Conservation (phyloP, 2,888 invertebrate species). For the Suillia variegata region DNA sequence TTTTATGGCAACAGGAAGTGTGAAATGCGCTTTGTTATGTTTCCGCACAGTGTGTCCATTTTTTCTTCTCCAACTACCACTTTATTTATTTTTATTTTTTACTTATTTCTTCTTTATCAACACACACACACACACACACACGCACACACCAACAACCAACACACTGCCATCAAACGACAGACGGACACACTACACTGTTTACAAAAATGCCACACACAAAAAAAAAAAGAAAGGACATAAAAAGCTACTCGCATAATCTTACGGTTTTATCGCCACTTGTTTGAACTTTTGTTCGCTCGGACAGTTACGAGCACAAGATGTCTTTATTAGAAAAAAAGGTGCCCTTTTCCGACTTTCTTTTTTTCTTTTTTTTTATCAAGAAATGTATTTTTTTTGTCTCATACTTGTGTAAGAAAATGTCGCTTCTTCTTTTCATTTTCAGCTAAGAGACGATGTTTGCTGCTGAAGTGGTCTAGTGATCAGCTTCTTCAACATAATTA, state of each 20-base stretch:
- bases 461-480: constrained; percentile 41
- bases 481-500: constrained; percentile 47
- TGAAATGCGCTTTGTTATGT: constrained; percentile 28
- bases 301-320: constrained; percentile 43
- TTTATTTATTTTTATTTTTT: constrained; percentile 19
- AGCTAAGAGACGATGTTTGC: too few relatives aligned
- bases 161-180: constrained; percentile 27
- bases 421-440: constrained; percentile 37
- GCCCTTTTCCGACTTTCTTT: background rate
- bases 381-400: background rate
- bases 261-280: constrained; percentile 52
- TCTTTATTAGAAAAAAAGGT: constrained; percentile 50
- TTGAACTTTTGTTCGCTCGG: constrained; percentile 38
- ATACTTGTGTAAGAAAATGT: background rate
- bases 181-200: background rate
- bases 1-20: constrained; percentile 38
- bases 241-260: constrained; percentile 44
- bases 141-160: too few relatives aligned
- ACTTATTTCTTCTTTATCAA: constrained; percentile 28
- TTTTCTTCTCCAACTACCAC: background rate
- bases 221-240: background rate
- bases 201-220: constrained; percentile 1
- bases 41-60: background rate
- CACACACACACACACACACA: too few relatives aligned
- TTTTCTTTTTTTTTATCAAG: background rate